Base-by-base conservation (phyloP, 2,113 vertebrate genomes). In the Heliornis fulica region DNA sequence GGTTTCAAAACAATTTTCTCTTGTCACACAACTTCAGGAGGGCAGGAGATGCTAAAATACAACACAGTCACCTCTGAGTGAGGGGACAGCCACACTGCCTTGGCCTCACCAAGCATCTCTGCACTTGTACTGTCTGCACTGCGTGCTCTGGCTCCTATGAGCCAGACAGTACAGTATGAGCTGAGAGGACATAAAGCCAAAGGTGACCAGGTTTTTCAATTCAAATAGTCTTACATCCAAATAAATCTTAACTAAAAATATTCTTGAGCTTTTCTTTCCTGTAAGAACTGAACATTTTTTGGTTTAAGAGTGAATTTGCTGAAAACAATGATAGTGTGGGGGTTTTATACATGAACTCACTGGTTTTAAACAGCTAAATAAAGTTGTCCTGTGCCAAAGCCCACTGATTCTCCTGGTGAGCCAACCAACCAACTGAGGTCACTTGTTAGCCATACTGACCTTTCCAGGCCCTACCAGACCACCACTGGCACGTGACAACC, bases 51-150 rank as follows among this genome's bases (percentile, higher is more conserved):
- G 15, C 32, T 74, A 25, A 82, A 84, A 93, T 48, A 13, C 51
- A 63, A 21, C 8, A 28, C 0, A 0, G 3, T 19, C 66, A 54
- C 19, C 36, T 61, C 46, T 1, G 1, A 5, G n/a, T 9, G 26
- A 74, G 50, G 60, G 32, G 59, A 28, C 13, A 53, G 76, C 40
- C 2, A 0, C 15, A 1, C 45, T 80, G 23, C 9, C 71, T 6
- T 0, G 0, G 59, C 50, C 64, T 77, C 70, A 40, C 19, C 48
- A 41, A 56, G 75, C 10, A 15, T 34, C 40, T 57, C 75, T 7
- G 11, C 11, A 2, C 15, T 40, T 50, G 32, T 45, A 31, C 5
- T 41, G 53, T 38, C 85, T 64, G 21, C 38, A 28, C 13, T 0
- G 0, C 26, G 46, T 72, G 41, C 32, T 80, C 57, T 57, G 2